Evolutionary conservation across 2,888 invertebrate species (phyloP).

Genomic region (Ennomos fuscantarius): DNA sequence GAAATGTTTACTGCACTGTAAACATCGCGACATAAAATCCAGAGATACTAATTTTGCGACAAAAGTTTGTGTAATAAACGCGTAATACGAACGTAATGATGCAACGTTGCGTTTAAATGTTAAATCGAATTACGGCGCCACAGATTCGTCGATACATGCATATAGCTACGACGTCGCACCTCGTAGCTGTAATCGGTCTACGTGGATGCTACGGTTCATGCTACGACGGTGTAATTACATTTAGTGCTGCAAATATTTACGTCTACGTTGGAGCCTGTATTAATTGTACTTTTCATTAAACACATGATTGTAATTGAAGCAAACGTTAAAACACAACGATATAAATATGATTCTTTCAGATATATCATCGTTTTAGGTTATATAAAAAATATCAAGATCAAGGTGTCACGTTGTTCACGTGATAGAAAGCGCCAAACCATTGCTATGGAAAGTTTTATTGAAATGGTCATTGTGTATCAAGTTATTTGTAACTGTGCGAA

Average conservation of each 20-base stretch:
- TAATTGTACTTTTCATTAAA: slow-evolving; percentile 2
- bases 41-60: slow-evolving; percentile 3
- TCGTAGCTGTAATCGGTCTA: not conserved
- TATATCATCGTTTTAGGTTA: not conserved
- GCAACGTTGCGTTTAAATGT: not conserved
- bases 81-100: not conserved
- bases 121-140: not conserved
- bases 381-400: too few species aligned
- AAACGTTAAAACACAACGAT: too few species aligned
- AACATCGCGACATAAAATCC: slow-evolving; percentile 33
- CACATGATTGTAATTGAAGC: slow-evolving; percentile 10
- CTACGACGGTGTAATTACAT: slow-evolving; percentile 20
- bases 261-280: slow-evolving; percentile 12
- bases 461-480: too few species aligned
- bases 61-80: not conserved
- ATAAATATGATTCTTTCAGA: not conserved
- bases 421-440: too few species aligned
- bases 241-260: slow-evolving; percentile 20
- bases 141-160: slow-evolving; percentile 1
- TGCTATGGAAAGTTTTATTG: too few species aligned
- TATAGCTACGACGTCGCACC: slow-evolving; percentile 2
- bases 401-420: too few species aligned
- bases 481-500: too few species aligned
- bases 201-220: slow-evolving; percentile 5
- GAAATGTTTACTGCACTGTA: slow-evolving; percentile 38